Conservation (phyloP, 2,113 vertebrate species). For the Ptilonorhynchus violaceus region DNA sequence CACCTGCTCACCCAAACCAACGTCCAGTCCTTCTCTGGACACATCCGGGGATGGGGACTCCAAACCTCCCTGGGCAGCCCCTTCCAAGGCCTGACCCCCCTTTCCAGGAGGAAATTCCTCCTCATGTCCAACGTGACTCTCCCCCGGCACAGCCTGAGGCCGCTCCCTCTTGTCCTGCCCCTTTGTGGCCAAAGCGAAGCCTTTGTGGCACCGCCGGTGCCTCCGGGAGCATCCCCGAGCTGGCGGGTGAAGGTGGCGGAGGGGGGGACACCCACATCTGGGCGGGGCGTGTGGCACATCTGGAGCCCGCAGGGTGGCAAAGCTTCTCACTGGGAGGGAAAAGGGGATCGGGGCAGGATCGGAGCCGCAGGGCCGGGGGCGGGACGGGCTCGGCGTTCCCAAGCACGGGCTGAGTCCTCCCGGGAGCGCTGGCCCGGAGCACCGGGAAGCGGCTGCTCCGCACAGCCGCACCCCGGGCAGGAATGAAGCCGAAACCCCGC, state of each 20-base stretch:
- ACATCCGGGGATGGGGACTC: not conserved
- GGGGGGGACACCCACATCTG: not conserved
- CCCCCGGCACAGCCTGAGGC: not conserved
- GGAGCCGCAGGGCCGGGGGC: not conserved
- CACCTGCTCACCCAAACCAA: not conserved
- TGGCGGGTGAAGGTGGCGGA: rapidly evolving
- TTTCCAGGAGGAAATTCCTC: not conserved
- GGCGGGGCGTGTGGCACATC: not conserved
- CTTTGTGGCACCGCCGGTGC: rapidly evolving
- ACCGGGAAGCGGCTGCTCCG: not conserved
- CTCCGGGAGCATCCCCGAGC: not conserved
- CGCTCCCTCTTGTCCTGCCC: not conserved
- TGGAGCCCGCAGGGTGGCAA: not conserved
- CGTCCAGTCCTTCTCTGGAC: not conserved
- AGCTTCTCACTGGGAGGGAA: rapidly evolving
- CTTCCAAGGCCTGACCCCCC: not conserved
- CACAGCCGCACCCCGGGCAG: not conserved
- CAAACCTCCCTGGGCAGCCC: not conserved
- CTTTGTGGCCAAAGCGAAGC: rapidly evolving
- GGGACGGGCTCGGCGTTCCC: not conserved
- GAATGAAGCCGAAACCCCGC: rapidly evolving
- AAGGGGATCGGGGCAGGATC: not conserved
- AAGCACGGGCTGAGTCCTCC: not conserved
- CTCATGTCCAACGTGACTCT: not conserved
- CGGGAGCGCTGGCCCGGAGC: not conserved